Evolutionary conservation across 2,888 invertebrate species (phyloP).

Genomic region (Lymantria monacha): DNA sequence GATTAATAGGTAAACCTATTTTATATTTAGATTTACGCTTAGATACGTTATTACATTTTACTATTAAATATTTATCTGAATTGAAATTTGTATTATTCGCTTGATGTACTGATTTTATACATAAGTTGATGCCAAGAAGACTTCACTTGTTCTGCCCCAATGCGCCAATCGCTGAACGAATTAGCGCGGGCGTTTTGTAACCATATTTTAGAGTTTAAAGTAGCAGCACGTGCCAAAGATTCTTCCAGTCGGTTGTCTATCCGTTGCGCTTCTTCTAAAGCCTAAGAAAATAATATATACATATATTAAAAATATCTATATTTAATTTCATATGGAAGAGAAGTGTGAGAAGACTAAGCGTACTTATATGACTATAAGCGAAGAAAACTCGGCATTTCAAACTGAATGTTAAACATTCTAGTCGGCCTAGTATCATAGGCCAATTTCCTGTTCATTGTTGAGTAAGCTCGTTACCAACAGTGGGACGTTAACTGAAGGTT

Average conservation of each 20-base stretch:
- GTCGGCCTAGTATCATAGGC: too few species aligned
- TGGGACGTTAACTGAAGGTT: too few species aligned
- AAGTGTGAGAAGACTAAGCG: too few species aligned
- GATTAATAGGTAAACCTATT: background rate
- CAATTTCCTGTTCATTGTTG: too few species aligned
- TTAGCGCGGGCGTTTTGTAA: conserved; percentile 48
- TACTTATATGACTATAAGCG: too few species aligned
- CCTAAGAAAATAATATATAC: conserved; percentile 22
- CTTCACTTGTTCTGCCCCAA: conserved; percentile 43
- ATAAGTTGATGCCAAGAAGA: conserved; percentile 58
- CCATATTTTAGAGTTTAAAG: conserved; percentile 52
- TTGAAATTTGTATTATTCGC: conserved; percentile 19
- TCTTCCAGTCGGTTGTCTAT: conserved; percentile 58
- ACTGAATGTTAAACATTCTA: too few species aligned
- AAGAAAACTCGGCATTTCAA: too few species aligned
- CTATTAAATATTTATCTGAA: background rate
- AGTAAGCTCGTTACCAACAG: too few species aligned
- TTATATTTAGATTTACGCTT: background rate
- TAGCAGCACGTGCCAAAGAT: conserved; percentile 46
- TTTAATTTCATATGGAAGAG: too few species aligned
- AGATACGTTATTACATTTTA: background rate
- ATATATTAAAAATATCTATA: too few species aligned
- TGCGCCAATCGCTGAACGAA: conserved; percentile 53
- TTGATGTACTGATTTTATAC: conserved; percentile 53
- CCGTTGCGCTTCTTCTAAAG: conserved; percentile 55